Conservation (phyloP, 2,113 vertebrate genomes). For the Gulo gulo region DNA sequence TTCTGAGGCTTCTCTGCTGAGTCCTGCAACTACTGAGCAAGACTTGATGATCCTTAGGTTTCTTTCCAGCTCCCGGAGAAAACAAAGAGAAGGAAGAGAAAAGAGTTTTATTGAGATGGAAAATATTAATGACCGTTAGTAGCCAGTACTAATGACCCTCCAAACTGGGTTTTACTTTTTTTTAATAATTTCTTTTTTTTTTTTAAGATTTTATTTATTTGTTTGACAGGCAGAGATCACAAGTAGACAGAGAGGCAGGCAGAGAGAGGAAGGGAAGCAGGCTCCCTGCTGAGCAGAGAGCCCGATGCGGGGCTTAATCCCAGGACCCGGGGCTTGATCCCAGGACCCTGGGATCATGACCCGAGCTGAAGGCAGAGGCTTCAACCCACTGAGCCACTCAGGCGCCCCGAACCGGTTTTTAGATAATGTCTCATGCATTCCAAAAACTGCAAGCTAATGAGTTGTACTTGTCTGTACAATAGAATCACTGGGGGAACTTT, state of each 20-base stretch:
- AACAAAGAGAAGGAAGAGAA: background rate
- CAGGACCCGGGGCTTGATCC: too few species aligned
- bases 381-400: too few species aligned
- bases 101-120: background rate
- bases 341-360: too few species aligned
- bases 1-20: background rate
- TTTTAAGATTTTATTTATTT: too few species aligned
- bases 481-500: background rate
- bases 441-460: background rate
- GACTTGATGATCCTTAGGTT: background rate
- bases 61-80: background rate
- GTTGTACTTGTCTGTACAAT: background rate
- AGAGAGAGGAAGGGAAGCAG: too few species aligned
- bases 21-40: background rate
- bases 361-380: too few species aligned
- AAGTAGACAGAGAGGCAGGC: too few species aligned
- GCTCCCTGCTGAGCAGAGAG: too few species aligned
- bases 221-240: too few species aligned
- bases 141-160: background rate
- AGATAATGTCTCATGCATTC: background rate
- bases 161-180: background rate
- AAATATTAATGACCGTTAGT: background rate
- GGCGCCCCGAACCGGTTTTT: background rate
- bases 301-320: too few species aligned
- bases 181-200: too few species aligned